Conservation (phyloP, 2,888 invertebrate species). For the Volucella inanis region DNA sequence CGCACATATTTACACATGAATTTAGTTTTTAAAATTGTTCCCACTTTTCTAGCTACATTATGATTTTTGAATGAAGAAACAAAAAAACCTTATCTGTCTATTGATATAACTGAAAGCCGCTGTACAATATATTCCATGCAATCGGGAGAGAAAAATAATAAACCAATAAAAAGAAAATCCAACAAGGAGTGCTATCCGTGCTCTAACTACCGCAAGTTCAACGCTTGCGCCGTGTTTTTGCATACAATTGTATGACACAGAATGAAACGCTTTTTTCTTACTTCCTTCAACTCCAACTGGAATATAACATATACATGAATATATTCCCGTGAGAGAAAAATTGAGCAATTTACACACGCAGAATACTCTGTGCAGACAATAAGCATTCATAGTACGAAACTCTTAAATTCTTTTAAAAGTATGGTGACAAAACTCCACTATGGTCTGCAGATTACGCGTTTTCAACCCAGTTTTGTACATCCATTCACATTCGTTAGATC, state of each 20-base stretch:
- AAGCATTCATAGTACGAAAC: conserved; percentile 24
- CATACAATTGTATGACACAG: conserved; percentile 45
- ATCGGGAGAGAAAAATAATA: conserved; percentile 10
- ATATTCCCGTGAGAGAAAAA: conserved; percentile 62
- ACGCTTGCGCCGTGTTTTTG: conserved; percentile 64
- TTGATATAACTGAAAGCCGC: conserved; percentile 34
- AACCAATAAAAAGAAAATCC: conserved; percentile 1
- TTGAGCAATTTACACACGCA: conserved; percentile 10
- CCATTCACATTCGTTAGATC: conserved; percentile 63
- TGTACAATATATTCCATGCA: conserved; percentile 43
- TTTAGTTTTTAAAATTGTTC: background rate
- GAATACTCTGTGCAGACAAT: conserved; percentile 56
- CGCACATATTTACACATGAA: too few relatives aligned
- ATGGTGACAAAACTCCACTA: conserved; percentile 62
- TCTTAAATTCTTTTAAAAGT: conserved; percentile 47
- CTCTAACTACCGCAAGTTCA: conserved; percentile 13
- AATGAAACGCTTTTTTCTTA: conserved; percentile 19
- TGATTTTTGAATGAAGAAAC: background rate
- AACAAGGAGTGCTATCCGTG: conserved; percentile 53
- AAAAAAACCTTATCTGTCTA: conserved; percentile 11
- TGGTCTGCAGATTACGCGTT: conserved; percentile 66
- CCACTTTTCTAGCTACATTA: background rate
- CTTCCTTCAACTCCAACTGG: conserved; percentile 24
- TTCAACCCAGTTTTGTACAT: conserved; percentile 71
- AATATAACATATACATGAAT: conserved; percentile 37